These are phyloP conservation scores for Drosophila arizonae DNA, from an alignment of 1,140 invertebrate species.

Conservation along the genomic window DNA sequence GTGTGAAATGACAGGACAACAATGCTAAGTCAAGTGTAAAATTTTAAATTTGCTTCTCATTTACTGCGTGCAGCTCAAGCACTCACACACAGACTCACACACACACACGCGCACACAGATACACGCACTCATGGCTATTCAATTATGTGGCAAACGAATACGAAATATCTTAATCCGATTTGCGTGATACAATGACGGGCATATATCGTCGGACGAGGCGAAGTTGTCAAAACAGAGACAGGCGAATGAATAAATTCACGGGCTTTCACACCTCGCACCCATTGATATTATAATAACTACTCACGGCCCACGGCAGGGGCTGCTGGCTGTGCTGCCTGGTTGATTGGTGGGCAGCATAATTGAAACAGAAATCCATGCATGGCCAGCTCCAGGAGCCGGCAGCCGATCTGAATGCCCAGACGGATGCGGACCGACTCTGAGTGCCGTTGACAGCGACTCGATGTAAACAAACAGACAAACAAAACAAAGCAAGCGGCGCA, in stretches of 20 bases:
- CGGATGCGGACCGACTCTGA: constrained; percentile 17
- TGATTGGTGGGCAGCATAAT: constrained; percentile 61
- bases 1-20: constrained; percentile 80
- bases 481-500: constrained; percentile 8
- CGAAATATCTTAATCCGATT: constrained; percentile 83
- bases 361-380: constrained; percentile 78
- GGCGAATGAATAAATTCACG: constrained; percentile 78
- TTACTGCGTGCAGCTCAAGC: constrained; percentile 61
- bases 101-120: not conserved
- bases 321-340: not conserved
- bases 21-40: constrained; percentile 82
- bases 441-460: constrained; percentile 52
- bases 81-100: constrained; percentile 35
- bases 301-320: constrained; percentile 7
- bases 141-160: constrained; percentile 79
- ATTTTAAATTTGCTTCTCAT: constrained; percentile 83
- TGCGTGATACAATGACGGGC: constrained; percentile 69
- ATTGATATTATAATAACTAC: constrained; percentile 77
- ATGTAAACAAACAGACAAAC: constrained; percentile 42
- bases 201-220: constrained; percentile 18
- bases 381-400: constrained; percentile 51
- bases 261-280: constrained; percentile 60
- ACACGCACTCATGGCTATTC: constrained; percentile 49
- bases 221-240: constrained; percentile 77
- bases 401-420: not conserved